Evolutionary conservation across 2,113 vertebrate species (phyloP).

Genomic region (Stegastes partitus): DNA sequence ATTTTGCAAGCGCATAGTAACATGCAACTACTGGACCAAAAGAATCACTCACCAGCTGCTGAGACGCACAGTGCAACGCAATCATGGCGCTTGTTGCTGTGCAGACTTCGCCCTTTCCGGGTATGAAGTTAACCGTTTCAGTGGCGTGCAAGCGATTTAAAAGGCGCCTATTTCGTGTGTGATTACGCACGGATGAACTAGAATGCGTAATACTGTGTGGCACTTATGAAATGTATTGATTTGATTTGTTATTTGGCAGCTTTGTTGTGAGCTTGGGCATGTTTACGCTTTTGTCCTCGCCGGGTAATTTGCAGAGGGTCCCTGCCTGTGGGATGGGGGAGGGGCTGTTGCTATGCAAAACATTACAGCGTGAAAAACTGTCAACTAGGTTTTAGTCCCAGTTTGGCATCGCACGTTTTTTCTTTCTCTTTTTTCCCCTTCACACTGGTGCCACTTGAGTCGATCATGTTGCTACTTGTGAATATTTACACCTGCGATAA

Average conservation of each 20-base stretch:
- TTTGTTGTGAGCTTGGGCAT: rapidly evolving
- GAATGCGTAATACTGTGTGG: rapidly evolving
- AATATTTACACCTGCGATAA: conserved; percentile 9
- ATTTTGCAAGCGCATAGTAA: conserved; percentile 83
- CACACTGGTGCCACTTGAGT: conserved; percentile 49
- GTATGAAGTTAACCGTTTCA: conserved; percentile 79
- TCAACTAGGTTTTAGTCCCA: conserved; percentile 67
- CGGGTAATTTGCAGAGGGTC: conserved; percentile 68
- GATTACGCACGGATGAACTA: rapidly evolving
- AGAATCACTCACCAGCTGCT: conserved; percentile 84
- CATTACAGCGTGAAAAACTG: conserved; percentile 83
- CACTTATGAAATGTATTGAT: rapidly evolving
- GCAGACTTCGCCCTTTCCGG: conserved; percentile 86
- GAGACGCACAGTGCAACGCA: conserved; percentile 82
- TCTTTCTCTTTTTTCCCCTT: not conserved
- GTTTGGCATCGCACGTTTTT: conserved; percentile 32
- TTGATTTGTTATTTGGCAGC: not conserved
- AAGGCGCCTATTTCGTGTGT: rapidly evolving
- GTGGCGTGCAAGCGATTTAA: not conserved
- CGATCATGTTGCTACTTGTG: conserved; percentile 19
- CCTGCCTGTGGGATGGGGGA: conserved; percentile 67
- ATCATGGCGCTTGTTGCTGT: conserved; percentile 88
- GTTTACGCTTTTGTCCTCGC: conserved; percentile 60
- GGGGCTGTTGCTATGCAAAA: conserved; percentile 88
- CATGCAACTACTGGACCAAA: conserved; percentile 84